phyloP scores from a whole-genome alignment of 2,888 invertebrate species.

The Oeneis ivallda region DNA sequence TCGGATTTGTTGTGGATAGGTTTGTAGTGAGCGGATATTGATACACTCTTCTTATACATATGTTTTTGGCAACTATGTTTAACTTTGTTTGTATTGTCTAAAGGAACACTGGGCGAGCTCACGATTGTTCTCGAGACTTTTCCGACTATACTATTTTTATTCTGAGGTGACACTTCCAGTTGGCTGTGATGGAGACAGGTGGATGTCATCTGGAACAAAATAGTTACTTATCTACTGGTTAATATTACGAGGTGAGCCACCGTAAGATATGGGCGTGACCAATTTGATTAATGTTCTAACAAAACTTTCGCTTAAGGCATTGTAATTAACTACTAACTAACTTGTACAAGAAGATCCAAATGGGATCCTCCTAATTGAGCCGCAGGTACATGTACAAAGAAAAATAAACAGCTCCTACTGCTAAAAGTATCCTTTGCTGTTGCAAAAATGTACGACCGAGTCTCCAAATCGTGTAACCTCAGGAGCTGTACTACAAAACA shows the following conservation, averaged over 20 bases:
- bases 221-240: neutral
- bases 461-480: no score
- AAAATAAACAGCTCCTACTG: no score
- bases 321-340: no score
- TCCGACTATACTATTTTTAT: conserved; percentile 44
- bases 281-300: neutral
- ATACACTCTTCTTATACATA: conserved; percentile 60
- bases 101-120: conserved; percentile 40
- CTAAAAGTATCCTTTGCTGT: no score
- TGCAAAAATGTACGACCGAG: no score
- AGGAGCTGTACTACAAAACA: no score
- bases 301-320: neutral
- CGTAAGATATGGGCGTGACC: neutral
- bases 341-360: no score
- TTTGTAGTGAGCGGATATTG: conserved; percentile 65
- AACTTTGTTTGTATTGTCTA: conserved; percentile 40
- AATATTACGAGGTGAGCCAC: neutral
- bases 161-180: conserved; percentile 61
- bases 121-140: conserved; percentile 36
- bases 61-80: conserved; percentile 60
- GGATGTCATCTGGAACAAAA: conserved; percentile 57
- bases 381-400: no score
- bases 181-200: conserved; percentile 76
- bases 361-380: no score
- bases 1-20: conserved; percentile 74